Conservation (phyloP, 2,888 invertebrate genomes). For the Tenthredo notha region DNA sequence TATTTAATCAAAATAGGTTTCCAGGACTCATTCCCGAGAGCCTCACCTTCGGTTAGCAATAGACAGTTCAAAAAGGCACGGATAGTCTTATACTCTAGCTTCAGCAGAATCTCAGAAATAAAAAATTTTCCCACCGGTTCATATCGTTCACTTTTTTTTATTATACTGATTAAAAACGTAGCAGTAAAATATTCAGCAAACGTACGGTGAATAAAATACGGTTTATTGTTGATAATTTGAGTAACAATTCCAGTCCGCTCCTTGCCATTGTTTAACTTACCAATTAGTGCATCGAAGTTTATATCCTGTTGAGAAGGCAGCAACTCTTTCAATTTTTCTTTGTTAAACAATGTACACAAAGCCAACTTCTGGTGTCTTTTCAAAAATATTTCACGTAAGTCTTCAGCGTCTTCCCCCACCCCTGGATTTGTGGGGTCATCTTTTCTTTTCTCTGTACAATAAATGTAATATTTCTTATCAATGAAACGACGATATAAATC, state of each 20-base stretch:
- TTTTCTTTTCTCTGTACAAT: constrained; percentile 5
- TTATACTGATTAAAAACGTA: background rate
- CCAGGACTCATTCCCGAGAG: background rate
- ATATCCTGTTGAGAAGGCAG: background rate
- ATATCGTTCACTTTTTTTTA: background rate
- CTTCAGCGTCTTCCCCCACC: constrained; percentile 5
- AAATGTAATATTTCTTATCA: constrained; percentile 1
- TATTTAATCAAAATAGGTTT: background rate
- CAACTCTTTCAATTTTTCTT: background rate
- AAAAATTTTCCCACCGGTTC: background rate
- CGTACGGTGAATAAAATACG: background rate
- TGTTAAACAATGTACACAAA: background rate
- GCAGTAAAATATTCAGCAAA: constrained; percentile 26
- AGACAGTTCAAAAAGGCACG: constrained; percentile 22
- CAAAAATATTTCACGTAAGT: constrained; percentile 15
- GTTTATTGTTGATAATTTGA: constrained; percentile 1
- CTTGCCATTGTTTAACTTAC: background rate
- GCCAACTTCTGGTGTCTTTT: constrained; percentile 4
- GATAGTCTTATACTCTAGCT: background rate
- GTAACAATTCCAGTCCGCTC: constrained; percentile 26
- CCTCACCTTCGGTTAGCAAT: background rate
- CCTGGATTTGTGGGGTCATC: constrained; percentile 12
- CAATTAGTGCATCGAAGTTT: background rate
- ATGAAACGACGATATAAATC: background rate
- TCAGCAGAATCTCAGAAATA: background rate